phyloP scores from a whole-genome alignment of 2,113 vertebrate genomes.

The Amphiprion percula region DNA sequence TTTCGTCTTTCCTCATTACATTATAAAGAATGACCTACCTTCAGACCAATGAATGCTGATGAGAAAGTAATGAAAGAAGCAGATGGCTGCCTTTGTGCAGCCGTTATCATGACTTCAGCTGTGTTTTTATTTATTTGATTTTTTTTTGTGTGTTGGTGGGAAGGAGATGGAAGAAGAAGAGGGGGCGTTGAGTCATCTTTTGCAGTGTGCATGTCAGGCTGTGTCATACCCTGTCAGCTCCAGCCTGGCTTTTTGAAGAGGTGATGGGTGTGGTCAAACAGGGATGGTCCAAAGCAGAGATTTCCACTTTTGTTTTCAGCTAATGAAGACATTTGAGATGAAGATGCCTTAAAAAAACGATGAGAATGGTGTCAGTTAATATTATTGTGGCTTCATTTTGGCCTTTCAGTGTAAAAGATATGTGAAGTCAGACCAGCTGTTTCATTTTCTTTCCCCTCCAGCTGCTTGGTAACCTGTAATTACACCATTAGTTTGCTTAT shows the following conservation, averaged over 20 bases:
- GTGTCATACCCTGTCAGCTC: conserved; percentile 37
- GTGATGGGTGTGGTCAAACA: conserved; percentile 20
- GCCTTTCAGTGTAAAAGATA: conserved; percentile 12
- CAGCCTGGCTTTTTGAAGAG: conserved; percentile 26
- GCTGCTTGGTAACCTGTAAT: conserved; percentile 31
- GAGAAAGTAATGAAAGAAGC: conserved; percentile 22
- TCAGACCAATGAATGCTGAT: conserved; percentile 29
- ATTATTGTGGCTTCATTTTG: neutral
- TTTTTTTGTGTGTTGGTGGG: neutral
- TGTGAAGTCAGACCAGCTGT: conserved; percentile 13
- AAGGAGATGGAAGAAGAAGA: neutral
- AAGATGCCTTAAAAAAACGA: conserved; percentile 5
- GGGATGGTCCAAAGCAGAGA: neutral
- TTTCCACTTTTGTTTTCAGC: neutral
- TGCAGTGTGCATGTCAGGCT: conserved; percentile 45
- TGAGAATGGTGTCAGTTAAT: neutral
- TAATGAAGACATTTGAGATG: neutral
- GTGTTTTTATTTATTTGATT: conserved; percentile 17
- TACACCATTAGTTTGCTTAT: conserved; percentile 43
- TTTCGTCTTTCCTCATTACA: conserved; percentile 9
- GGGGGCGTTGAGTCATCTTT: conserved; percentile 58
- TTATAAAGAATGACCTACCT: conserved; percentile 31
- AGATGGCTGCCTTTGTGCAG: conserved; percentile 23
- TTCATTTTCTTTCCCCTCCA: conserved; percentile 18
- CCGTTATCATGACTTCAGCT: conserved; percentile 45